Evolutionary conservation across 2,888 invertebrate genomes (phyloP).

Genomic region (Alentia gelatinosa): DNA sequence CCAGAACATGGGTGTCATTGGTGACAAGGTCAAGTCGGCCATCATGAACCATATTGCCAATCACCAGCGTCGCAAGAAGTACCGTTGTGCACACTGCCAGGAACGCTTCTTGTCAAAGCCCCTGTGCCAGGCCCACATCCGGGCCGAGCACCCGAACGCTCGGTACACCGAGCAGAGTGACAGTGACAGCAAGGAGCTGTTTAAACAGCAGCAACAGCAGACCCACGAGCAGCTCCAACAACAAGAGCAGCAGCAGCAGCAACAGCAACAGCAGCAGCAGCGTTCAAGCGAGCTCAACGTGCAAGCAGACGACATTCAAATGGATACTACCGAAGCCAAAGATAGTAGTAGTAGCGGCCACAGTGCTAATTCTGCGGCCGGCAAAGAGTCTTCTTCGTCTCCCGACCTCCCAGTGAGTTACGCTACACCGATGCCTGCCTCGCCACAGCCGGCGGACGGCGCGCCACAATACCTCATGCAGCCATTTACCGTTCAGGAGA

Average conservation of each 20-base stretch:
- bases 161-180: slow-evolving; percentile 53
- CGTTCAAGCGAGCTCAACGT: slow-evolving; percentile 49
- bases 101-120: slow-evolving; percentile 73
- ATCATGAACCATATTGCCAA: slow-evolving; percentile 64
- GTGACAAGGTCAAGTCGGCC: slow-evolving; percentile 61
- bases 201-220: slow-evolving; percentile 65
- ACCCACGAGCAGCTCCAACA: not conserved
- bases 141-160: slow-evolving; percentile 69
- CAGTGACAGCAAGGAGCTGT: slow-evolving; percentile 67
- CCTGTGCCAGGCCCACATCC: slow-evolving; percentile 74
- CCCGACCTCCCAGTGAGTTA: slow-evolving; percentile 58
- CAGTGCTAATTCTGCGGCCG: not conserved
- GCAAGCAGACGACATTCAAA: slow-evolving; percentile 40
- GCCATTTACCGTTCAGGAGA: slow-evolving; percentile 85
- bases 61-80: slow-evolving; percentile 79
- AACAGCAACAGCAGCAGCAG: slow-evolving; percentile 47
- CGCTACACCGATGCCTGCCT: slow-evolving; percentile 55
- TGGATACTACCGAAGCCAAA: slow-evolving; percentile 49
- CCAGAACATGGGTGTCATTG: slow-evolving; percentile 49
- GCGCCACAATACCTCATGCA: slow-evolving; percentile 89
- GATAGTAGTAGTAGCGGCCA: not conserved
- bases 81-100: slow-evolving; percentile 76
- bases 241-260: slow-evolving; percentile 65
- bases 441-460: slow-evolving; percentile 55
- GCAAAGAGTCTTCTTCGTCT: not conserved